Conservation (phyloP, 2,888 invertebrate species). For the Ennomos quercinarius region DNA sequence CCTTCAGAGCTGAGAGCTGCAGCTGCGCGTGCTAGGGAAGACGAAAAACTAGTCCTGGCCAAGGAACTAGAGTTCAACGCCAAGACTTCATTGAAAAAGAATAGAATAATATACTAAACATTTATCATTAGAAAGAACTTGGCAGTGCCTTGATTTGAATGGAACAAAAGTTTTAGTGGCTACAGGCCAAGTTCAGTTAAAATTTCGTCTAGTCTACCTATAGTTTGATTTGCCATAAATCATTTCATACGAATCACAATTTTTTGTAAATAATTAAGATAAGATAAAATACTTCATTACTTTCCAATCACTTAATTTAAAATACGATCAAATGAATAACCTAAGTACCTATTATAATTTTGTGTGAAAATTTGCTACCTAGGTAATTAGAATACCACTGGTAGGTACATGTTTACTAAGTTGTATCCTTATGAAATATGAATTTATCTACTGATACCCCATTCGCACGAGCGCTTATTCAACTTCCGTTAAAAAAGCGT, state of each 20-base stretch:
- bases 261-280: constrained; percentile 23
- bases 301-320: no score
- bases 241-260: constrained; percentile 28
- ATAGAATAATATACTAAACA: constrained; percentile 9
- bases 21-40: constrained; percentile 62
- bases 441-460: no score
- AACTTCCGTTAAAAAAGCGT: no score
- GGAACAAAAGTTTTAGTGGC: no score
- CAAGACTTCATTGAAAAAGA: constrained; percentile 17
- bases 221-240: constrained; percentile 43
- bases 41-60: constrained; percentile 59
- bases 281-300: constrained; percentile 1
- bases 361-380: no score
- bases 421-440: no score
- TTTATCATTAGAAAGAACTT: constrained; percentile 8
- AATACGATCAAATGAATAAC: neutral
- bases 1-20: constrained; percentile 68
- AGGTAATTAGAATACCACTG: no score
- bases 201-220: constrained; percentile 28
- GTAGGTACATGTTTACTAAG: no score
- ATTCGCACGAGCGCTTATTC: no score
- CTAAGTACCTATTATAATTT: no score
- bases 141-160: neutral
- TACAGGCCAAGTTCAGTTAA: constrained; percentile 6
- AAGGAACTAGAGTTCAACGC: constrained; percentile 60